Conservation (phyloP, 2,797 vertebrate genomes). For the Acanthurus tractus region DNA sequence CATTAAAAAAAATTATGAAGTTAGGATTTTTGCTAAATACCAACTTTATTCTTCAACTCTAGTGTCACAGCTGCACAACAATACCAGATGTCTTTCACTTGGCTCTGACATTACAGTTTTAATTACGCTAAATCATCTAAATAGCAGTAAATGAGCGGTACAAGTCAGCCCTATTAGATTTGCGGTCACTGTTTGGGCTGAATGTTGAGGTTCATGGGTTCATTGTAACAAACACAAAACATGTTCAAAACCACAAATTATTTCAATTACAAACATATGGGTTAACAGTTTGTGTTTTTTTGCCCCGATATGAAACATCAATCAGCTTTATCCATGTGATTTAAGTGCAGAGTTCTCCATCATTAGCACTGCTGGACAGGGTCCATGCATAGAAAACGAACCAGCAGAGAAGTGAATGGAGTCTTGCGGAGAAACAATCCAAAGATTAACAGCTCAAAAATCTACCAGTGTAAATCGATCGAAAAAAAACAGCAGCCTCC, state of each 20-base stretch:
- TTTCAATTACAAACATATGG: background rate
- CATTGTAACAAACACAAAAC: slow-evolving; percentile 5
- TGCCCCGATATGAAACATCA: slow-evolving; percentile 7
- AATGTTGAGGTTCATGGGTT: slow-evolving; percentile 16
- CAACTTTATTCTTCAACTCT: no score
- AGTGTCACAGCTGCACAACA: no score
- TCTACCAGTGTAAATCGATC: background rate
- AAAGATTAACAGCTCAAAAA: slow-evolving; percentile 21
- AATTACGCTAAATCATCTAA: background rate
- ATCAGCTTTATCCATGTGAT: slow-evolving; percentile 29
- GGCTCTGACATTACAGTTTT: background rate
- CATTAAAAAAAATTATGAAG: background rate
- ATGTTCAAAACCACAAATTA: background rate
- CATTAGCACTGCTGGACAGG: slow-evolving; percentile 29
- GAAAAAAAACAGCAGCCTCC: slow-evolving; percentile 5
- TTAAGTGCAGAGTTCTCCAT: background rate
- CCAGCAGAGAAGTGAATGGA: slow-evolving; percentile 18
- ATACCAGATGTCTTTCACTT: background rate
- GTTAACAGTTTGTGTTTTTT: background rate
- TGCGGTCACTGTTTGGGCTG: background rate
- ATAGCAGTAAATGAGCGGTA: slow-evolving; percentile 17
- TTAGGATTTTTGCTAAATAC: no score
- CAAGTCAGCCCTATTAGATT: background rate
- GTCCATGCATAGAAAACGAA: slow-evolving; percentile 32
- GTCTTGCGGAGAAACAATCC: slow-evolving; percentile 55